Conservation (phyloP, 37 sponge, comb jelly and placozoan species). For the Mnemiopsis leidyi region DNA sequence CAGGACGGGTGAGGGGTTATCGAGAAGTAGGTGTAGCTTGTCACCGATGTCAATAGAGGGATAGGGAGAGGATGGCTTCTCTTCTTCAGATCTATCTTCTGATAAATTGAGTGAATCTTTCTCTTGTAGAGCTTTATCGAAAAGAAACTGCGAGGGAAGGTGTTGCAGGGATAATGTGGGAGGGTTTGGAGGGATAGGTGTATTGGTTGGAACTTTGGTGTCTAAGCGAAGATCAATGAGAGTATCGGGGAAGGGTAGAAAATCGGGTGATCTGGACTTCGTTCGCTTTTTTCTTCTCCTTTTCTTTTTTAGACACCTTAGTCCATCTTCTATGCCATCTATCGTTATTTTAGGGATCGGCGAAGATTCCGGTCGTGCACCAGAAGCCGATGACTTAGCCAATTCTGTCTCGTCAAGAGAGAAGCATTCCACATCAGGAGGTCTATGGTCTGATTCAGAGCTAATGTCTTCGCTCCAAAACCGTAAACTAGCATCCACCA, state of each 20-base stretch:
- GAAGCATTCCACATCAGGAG: background rate
- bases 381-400: background rate
- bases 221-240: background rate
- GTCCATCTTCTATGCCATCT: background rate
- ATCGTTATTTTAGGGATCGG: background rate
- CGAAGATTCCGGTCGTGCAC: background rate
- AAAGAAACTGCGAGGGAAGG: background rate
- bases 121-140: background rate
- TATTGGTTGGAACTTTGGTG: background rate
- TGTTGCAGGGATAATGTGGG: background rate
- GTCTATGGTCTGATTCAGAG: background rate
- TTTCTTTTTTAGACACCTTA: background rate
- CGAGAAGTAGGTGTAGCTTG: background rate
- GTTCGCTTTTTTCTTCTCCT: background rate
- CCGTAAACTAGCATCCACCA: background rate
- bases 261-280: background rate
- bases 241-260: background rate
- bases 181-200: background rate
- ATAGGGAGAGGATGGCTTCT: background rate
- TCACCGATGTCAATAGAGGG: background rate
- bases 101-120: background rate
- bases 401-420: background rate
- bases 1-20: background rate
- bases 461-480: background rate
- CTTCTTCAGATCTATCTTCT: background rate